Conservation (phyloP, 1,140 invertebrate species). For the Bombus sibiricus region DNA sequence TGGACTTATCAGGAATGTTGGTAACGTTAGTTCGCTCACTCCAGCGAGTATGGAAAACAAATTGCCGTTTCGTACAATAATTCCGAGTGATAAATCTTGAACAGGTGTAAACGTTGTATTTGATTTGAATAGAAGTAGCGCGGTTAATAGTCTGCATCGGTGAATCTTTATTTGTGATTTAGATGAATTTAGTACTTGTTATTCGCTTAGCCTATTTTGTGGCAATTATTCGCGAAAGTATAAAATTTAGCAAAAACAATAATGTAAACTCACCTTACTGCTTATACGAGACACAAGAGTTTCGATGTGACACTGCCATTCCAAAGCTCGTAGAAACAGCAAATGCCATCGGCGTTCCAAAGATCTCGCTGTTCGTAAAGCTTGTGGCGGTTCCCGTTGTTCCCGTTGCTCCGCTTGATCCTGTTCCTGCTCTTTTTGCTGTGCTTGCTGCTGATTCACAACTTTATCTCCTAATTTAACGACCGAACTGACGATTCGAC, state of each 20-base stretch:
- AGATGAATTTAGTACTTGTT: too few relatives aligned
- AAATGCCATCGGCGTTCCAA: slow-evolving; percentile 94
- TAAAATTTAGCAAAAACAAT: too few relatives aligned
- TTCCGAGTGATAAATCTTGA: not conserved
- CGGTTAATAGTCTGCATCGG: not conserved
- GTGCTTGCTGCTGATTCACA: slow-evolving; percentile 67
- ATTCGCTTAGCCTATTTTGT: too few relatives aligned
- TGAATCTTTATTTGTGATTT: not conserved
- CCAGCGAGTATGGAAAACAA: not conserved
- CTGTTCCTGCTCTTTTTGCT: slow-evolving; percentile 67
- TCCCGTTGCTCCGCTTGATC: slow-evolving; percentile 52
- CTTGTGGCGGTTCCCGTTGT: slow-evolving; percentile 70
- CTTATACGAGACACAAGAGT: slow-evolving; percentile 81
- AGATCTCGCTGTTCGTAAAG: slow-evolving; percentile 82
- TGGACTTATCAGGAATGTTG: not conserved
- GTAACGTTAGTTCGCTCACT: not conserved
- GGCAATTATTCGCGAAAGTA: too few relatives aligned
- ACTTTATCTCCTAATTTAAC: slow-evolving; percentile 84
- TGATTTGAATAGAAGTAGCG: not conserved
- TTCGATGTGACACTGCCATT: slow-evolving; percentile 94
- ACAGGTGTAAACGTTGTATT: not conserved
- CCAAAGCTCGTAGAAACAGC: slow-evolving; percentile 92
- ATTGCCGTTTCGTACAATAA: not conserved
- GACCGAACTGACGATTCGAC: slow-evolving; percentile 90
- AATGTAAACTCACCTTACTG: slow-evolving; percentile 73